phyloP scores from a whole-genome alignment of 2,888 invertebrate species.

The Athrips mouffetella region DNA sequence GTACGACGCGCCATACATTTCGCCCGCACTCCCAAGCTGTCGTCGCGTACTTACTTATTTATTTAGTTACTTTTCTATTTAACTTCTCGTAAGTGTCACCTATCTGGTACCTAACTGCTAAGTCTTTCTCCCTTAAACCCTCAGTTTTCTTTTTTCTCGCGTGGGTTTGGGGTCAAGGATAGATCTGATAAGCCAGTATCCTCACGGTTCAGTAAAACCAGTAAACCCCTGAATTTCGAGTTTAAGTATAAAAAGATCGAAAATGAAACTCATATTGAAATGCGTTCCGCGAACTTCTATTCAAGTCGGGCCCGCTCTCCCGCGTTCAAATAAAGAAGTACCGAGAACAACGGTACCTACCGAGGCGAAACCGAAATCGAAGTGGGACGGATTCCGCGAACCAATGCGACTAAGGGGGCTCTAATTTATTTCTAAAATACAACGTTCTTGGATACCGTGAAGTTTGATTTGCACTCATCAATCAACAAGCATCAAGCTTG shows the following conservation, averaged over 20 bases:
- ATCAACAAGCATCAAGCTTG: background rate
- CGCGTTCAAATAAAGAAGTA: constrained; percentile 48
- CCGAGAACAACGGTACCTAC: constrained; percentile 51
- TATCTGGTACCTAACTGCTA: too few species aligned
- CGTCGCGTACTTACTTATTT: too few species aligned
- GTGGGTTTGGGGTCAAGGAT: too few species aligned
- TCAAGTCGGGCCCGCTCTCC: constrained; percentile 30
- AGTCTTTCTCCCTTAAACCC: too few species aligned
- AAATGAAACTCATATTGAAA: constrained; percentile 25
- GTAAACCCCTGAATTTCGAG: too few species aligned
- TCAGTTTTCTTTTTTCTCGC: too few species aligned
- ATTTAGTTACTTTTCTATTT: too few species aligned
- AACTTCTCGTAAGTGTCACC: too few species aligned
- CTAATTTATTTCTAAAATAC: constrained; percentile 1
- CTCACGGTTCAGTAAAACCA: too few species aligned
- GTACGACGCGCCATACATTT: too few species aligned
- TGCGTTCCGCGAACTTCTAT: constrained; percentile 46
- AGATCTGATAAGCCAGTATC: too few species aligned
- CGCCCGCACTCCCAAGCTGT: too few species aligned
- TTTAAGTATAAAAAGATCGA: background rate
- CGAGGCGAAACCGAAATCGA: constrained; percentile 52
- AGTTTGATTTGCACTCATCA: background rate
- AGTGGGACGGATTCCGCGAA: constrained; percentile 27
- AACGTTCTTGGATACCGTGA: background rate
- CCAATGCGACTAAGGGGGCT: background rate